A percentile compares a stretch with the other conserved stretches of the same genome.
These are phyloP conservation scores for Campodea augens DNA, from an alignment of 1,140 invertebrate species.

Conservation along the genomic window DNA sequence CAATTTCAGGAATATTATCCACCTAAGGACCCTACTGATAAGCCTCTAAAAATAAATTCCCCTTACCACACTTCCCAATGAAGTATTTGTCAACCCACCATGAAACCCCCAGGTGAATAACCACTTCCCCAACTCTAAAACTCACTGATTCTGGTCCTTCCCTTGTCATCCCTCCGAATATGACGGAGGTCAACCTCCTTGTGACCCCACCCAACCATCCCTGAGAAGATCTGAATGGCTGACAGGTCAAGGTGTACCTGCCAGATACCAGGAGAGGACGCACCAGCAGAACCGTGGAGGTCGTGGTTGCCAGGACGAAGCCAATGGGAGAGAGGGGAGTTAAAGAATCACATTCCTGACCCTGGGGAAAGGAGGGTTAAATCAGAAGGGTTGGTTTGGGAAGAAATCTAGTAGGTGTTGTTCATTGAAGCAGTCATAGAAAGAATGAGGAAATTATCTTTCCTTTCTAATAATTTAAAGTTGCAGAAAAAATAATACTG, in stretches of 20 bases:
- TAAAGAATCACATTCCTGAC: constrained; percentile 57
- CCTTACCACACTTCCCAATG: too few relatives aligned
- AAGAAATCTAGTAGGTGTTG: too few relatives aligned
- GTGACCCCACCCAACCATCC: constrained; percentile 77
- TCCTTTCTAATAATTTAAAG: too few relatives aligned
- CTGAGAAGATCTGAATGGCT: constrained; percentile 50
- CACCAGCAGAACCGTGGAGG: constrained; percentile 67
- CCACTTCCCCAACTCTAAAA: constrained; percentile 21
- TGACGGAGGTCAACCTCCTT: constrained; percentile 59
- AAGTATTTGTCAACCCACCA: too few relatives aligned
- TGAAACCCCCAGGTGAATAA: too few relatives aligned
- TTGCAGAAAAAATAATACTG: too few relatives aligned
- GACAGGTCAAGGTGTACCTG: constrained; percentile 43
- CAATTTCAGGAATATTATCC: too few relatives aligned
- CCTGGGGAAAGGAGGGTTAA: constrained; percentile 18
- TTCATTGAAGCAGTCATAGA: too few relatives aligned
- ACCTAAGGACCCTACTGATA: too few relatives aligned
- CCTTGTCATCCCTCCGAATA: constrained; percentile 55
- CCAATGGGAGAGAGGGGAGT: constrained; percentile 45
- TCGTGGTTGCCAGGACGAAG: constrained; percentile 74
- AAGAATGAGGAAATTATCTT: too few relatives aligned
- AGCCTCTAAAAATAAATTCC: too few relatives aligned
- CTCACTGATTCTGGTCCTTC: constrained; percentile 56
- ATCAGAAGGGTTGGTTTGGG: too few relatives aligned
- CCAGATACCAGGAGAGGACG: constrained; percentile 24